Evolutionary conservation across 2,113 vertebrate species (phyloP).

Genomic region (Athene cunicularia): DNA sequence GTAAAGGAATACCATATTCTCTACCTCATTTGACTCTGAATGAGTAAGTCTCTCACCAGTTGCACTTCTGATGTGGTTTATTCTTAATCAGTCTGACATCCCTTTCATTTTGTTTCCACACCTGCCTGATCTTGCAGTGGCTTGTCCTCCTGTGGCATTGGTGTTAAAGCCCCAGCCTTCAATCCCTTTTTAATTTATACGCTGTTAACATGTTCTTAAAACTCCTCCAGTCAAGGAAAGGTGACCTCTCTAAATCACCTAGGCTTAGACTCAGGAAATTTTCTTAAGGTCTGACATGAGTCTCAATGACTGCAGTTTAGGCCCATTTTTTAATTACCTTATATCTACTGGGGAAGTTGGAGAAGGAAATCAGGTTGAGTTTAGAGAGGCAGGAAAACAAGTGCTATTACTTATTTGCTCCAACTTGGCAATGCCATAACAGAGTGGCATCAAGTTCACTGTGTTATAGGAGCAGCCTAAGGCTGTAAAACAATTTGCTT

Average conservation of each 20-base stretch:
- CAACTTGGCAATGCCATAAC: background rate
- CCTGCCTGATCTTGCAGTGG: constrained; percentile 27
- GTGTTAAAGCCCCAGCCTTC: background rate
- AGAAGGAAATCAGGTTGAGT: background rate
- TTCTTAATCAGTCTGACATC: constrained; percentile 1
- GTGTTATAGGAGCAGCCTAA: background rate
- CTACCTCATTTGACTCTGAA: background rate
- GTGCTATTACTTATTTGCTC: background rate
- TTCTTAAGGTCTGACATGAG: background rate
- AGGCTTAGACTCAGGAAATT: background rate
- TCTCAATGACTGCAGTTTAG: background rate
- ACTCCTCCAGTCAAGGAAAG: background rate
- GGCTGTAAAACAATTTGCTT: background rate
- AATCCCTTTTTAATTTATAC: constrained; percentile 12
- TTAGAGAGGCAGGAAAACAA: background rate
- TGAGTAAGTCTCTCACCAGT: background rate
- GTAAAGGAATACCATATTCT: background rate
- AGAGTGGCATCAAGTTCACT: background rate
- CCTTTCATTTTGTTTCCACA: constrained; percentile 45
- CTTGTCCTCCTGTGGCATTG: background rate
- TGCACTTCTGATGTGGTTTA: constrained; percentile 39
- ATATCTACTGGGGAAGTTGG: background rate
- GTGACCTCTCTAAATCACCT: background rate
- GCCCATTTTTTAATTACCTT: background rate
- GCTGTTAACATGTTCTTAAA: constrained; percentile 29